Evolutionary conservation across 2,797 vertebrate species (phyloP), one percentile per base, ranked within the genome.

Genomic region (Odontamblyopus lacepedii): DNA sequence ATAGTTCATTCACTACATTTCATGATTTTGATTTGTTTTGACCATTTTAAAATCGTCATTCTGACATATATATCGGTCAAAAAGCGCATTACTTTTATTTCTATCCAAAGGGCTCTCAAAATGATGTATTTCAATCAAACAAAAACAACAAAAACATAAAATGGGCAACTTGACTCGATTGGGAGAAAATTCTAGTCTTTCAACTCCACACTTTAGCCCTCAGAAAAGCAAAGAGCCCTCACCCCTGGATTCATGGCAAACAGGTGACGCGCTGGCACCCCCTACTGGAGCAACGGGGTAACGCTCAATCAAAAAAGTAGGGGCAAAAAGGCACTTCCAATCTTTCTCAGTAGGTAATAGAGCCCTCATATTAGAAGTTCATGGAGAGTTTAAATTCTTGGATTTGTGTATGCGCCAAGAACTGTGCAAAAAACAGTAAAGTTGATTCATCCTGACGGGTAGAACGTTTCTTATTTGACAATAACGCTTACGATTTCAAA

Each of bases 241-340:
- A 27, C 76, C 56, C 63, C 80, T 65, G 66, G 57, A 80, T 68
- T 76, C 81, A 77, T 78, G 85, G 75, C 82, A 79, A 78, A 80
- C 23, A 74, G 75, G 76, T 76, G 78, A 70, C 81, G 75, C 63
- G 77, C 65, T 71, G 78, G 79, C 82, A 78, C 79, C 73, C 67
- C 81, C 81, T 76, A 35, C 59, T 65, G 73, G 84, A 84, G 76
- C 69, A n/a, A 72, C 26, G 55, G 80, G 78, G 77, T 70, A 76
- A 44, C 78, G 75, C 83, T 87, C 77, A 77, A 48, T 48, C 44
- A 48, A 48, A 48, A 48, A 48, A 48, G 44, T 15, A 15, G 44
- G 44, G 82, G 63, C 77, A 63, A 74, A 70, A 92, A 92, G 91
- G 91, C 91, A 92, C 90, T 92, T 93, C 80, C 87, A 78, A 79